Percentiles rank a stretch among this genome's conserved stretches.
These are phyloP conservation scores for Triplophysa bombifrons DNA, from an alignment of 2,797 vertebrate species.

Conservation along the genomic window DNA sequence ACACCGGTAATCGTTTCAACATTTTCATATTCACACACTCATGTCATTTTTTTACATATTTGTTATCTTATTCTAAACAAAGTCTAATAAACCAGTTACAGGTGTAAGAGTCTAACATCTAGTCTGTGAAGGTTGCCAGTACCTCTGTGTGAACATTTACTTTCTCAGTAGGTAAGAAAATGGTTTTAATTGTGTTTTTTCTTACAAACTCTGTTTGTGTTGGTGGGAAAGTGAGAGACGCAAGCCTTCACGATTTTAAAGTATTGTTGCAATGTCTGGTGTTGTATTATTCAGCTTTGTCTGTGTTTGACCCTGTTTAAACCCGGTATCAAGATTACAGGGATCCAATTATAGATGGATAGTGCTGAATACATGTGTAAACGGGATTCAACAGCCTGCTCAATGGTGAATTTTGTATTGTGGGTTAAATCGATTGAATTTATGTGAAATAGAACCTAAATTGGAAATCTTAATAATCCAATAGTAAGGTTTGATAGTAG, in stretches of 20 bases:
- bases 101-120: background rate
- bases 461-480: background rate
- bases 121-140: constrained; percentile 13
- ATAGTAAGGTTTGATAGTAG: constrained; percentile 13
- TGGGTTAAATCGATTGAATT: background rate
- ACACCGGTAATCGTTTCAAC: background rate
- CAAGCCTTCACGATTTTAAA: background rate
- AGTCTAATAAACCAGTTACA: too few relatives aligned
- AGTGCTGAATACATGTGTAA: background rate
- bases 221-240: background rate
- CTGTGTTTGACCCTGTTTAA: background rate
- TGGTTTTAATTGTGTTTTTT: background rate
- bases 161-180: background rate
- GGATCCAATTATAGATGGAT: background rate
- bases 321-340: background rate
- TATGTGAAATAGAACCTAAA: too few relatives aligned
- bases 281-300: background rate
- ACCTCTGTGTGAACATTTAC: constrained; percentile 4
- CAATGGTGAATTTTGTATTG: background rate
- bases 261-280: constrained; percentile 1
- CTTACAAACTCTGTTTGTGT: background rate
- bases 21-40: too few relatives aligned
- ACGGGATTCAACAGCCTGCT: background rate
- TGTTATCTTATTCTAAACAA: background rate
- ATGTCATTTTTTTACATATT: too few relatives aligned